Conservation (phyloP, 2,113 vertebrate genomes). For the Leptobrachium ailaonicum region DNA sequence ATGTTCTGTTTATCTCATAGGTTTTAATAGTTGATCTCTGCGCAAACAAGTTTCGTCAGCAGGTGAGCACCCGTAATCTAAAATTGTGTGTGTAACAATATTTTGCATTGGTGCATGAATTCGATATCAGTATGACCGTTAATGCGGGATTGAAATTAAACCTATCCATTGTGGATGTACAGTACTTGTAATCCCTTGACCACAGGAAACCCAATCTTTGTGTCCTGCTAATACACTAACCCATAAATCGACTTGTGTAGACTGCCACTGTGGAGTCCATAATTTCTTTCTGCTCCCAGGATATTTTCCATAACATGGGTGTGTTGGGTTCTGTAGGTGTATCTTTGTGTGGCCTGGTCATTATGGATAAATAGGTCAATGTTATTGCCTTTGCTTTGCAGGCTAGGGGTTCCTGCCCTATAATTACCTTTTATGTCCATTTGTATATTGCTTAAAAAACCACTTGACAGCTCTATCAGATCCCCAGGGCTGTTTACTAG, state of each 20-base stretch:
- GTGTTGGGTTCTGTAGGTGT: conserved; percentile 13
- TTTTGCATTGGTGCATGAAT: too few species aligned
- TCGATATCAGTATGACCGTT: too few species aligned
- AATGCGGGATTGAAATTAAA: too few species aligned
- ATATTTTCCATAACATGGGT: neutral
- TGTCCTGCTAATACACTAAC: too few species aligned
- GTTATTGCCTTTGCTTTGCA: neutral
- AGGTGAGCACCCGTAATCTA: conserved; percentile 72
- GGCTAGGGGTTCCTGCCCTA: conserved; percentile 18
- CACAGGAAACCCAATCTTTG: too few species aligned
- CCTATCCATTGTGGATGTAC: too few species aligned
- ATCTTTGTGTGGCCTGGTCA: conserved; percentile 2
- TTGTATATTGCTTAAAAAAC: conserved; percentile 15
- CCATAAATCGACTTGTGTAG: too few species aligned
- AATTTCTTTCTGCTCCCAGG: neutral
- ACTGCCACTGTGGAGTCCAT: neutral
- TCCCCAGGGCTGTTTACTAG: conserved; percentile 9
- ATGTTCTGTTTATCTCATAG: conserved; percentile 62
- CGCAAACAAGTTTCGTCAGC: conserved; percentile 86
- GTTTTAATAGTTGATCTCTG: conserved; percentile 97
- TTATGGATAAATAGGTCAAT: conserved; percentile 32
- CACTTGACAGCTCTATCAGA: conserved; percentile 26
- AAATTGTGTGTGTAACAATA: too few species aligned
- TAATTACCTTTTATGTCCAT: conserved; percentile 4
- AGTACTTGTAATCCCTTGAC: too few species aligned